These are phyloP conservation scores for Jaculus jaculus DNA, from an alignment of 2,113 vertebrate species.

Conservation along the genomic window DNA sequence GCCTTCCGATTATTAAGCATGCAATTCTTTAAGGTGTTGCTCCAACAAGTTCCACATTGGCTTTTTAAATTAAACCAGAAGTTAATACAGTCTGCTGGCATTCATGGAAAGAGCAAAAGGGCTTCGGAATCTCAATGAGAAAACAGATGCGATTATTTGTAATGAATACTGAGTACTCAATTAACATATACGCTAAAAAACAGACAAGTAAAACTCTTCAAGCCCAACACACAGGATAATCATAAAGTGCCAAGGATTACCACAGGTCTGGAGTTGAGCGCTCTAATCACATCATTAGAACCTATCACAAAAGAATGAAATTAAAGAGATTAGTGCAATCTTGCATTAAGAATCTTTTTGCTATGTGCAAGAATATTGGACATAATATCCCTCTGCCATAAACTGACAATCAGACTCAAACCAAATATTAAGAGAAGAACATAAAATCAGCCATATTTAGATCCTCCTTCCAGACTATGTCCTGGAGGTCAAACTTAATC, in stretches of 20 bases:
- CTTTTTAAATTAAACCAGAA: conserved; percentile 87
- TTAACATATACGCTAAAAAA: conserved; percentile 79
- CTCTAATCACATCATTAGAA: conserved; percentile 66
- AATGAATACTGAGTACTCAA: conserved; percentile 84
- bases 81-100: conserved; percentile 86
- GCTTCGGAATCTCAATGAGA: conserved; percentile 79
- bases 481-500: conserved; percentile 55
- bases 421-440: conserved; percentile 40
- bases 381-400: neutral
- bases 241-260: conserved; percentile 76
- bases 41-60: conserved; percentile 83
- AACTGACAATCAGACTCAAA: neutral
- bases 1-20: conserved; percentile 86
- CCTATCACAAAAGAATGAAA: conserved; percentile 65
- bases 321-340: conserved; percentile 54
- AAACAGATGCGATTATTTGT: conserved; percentile 81
- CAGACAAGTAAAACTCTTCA: conserved; percentile 75
- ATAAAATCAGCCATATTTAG: neutral
- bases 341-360: conserved; percentile 63
- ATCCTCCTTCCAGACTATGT: neutral
- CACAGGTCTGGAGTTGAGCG: conserved; percentile 68
- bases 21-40: conserved; percentile 85
- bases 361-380: conserved; percentile 52
- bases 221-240: conserved; percentile 80
- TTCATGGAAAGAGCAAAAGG: conserved; percentile 76